Conservation (phyloP, 2,888 invertebrate species). For the Sipha maydis region DNA sequence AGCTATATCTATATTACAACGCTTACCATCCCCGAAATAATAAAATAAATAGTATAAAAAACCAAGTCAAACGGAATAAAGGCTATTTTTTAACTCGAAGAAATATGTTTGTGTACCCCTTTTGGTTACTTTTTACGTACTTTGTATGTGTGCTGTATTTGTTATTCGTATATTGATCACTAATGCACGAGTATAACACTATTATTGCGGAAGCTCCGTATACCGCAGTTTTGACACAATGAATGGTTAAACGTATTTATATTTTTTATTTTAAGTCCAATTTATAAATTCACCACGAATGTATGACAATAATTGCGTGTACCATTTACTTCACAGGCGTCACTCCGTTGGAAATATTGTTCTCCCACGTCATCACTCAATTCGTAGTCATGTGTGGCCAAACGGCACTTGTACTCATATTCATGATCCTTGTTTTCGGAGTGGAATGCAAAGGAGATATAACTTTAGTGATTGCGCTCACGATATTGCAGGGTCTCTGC, state of each 20-base stretch:
- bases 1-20: too few species aligned
- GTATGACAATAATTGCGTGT: background rate
- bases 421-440: conserved; percentile 90
- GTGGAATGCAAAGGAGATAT: conserved; percentile 91
- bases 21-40: background rate
- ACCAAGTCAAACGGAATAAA: background rate
- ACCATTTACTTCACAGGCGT: conserved; percentile 74
- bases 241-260: background rate
- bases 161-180: too few species aligned
- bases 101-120: too few species aligned
- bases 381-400: conserved; percentile 95
- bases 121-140: too few species aligned
- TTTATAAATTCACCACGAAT: background rate
- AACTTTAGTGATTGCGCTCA: conserved; percentile 83
- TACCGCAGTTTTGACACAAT: background rate
- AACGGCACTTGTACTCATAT: conserved; percentile 87
- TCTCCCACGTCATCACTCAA: conserved; percentile 93
- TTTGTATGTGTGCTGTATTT: too few species aligned
- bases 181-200: too few species aligned
- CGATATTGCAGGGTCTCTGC: conserved; percentile 89
- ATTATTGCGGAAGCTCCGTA: background rate
- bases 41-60: background rate
- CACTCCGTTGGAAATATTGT: conserved; percentile 88
- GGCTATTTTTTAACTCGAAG: background rate
- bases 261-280: background rate